Evolutionary conservation across 2,888 invertebrate genomes (phyloP).

Genomic region (Piscicola geometra): DNA sequence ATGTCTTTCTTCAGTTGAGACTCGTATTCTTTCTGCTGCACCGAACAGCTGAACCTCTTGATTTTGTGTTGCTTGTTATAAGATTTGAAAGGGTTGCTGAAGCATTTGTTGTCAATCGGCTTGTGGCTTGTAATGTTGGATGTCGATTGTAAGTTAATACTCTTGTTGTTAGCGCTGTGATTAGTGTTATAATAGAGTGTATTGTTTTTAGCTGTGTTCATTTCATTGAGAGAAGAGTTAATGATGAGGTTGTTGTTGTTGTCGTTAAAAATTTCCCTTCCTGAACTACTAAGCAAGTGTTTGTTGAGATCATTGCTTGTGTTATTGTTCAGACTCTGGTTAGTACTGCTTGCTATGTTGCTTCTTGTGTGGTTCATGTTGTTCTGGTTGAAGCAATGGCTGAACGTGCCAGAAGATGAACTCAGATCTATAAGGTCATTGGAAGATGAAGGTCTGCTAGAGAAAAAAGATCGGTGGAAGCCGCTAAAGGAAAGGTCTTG

Average conservation of each 20-base stretch:
- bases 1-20: neutral
- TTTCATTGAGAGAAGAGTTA: too few species aligned
- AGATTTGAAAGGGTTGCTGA: too few species aligned
- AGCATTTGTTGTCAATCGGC: too few species aligned
- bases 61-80: neutral
- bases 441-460: conserved; percentile 31
- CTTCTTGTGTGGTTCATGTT: neutral
- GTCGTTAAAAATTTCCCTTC: too few species aligned
- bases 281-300: neutral
- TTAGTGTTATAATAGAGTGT: neutral
- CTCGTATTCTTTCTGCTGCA: neutral
- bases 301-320: neutral
- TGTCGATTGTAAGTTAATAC: too few species aligned
- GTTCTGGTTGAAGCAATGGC: conserved; percentile 16
- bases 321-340: neutral
- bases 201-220: neutral
- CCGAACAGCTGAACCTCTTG: conserved; percentile 6
- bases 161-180: too few species aligned
- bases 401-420: conserved; percentile 20
- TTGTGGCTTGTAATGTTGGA: too few species aligned
- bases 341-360: neutral
- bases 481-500: neutral
- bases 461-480: neutral
- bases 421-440: conserved; percentile 35
- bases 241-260: too few species aligned